A percentile compares a stretch with the other conserved stretches of the same genome.
These are phyloP conservation scores for Allygus modestus DNA, from an alignment of 2,888 invertebrate genomes.

Conservation along the genomic window DNA sequence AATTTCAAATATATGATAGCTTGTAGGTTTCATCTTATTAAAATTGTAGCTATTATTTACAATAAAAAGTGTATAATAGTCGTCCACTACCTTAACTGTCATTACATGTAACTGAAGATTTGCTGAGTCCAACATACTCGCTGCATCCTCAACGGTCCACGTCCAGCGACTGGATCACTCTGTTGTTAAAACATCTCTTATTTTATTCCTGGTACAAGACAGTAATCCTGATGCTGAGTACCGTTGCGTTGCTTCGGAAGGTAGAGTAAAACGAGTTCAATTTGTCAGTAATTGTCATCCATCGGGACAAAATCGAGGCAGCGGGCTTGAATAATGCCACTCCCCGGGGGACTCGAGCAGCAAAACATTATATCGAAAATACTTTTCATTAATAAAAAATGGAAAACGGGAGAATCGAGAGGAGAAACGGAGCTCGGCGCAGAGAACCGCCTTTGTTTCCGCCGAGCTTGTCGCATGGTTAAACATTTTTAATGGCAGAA, in stretches of 20 bases:
- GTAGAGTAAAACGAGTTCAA: slow-evolving; percentile 31
- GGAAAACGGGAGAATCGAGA: slow-evolving; percentile 49
- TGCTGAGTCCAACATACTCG: too few species aligned
- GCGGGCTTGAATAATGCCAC: background rate
- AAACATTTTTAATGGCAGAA: slow-evolving; percentile 66
- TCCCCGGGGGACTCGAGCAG: background rate
- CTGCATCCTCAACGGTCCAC: too few species aligned
- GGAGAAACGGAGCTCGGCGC: slow-evolving; percentile 26
- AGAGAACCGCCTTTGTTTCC: slow-evolving; percentile 63
- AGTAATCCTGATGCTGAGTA: background rate
- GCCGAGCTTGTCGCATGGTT: slow-evolving; percentile 62
- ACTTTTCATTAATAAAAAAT: slow-evolving; percentile 57
- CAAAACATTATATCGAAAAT: slow-evolving; percentile 59
- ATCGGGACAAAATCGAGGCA: slow-evolving; percentile 9
- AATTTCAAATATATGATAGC: too few species aligned
- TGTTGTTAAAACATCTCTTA: too few species aligned
- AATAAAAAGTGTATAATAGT: too few species aligned
- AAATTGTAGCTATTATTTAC: too few species aligned
- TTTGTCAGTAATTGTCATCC: slow-evolving; percentile 37
- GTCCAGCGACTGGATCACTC: too few species aligned
- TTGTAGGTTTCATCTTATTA: too few species aligned
- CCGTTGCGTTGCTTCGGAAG: background rate
- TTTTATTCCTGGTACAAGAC: background rate
- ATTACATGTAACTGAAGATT: too few species aligned
- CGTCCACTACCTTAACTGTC: too few species aligned